Evolutionary conservation across 1,140 invertebrate genomes (phyloP), one percentile per base, ranked within the genome.

Genomic region (Lucilia sericata): DNA sequence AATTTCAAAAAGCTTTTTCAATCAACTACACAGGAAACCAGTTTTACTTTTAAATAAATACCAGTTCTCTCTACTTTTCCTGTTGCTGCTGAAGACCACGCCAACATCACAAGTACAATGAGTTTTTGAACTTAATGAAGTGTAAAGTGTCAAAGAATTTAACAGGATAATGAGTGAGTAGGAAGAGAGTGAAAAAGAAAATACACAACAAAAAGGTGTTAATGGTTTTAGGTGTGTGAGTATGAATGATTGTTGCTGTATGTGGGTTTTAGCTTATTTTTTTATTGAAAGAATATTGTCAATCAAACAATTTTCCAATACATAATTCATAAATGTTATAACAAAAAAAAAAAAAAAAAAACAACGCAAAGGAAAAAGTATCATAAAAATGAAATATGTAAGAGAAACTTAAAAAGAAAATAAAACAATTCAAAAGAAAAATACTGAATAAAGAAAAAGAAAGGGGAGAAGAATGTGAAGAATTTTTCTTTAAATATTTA

Each of bases 261-360:
- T 30, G 25, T 30, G 42, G 42, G 42, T 42, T 42, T 42, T 42
- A 42, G 42, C 42, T 42, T 42, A 2, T 30, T 30, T 30, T 42
- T 42, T 7, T 55, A 12, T 55, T 55, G 13, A 55, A 13, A 55
- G 51, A 55, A 55, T 17, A 55, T 55, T 55, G 51, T 55, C 51
- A 55, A 55, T 55, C 51, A 55, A 55, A n/a, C 51, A 55, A 55
- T 55, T 55, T 55, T 55, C 51, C 51, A 55, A 55, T 55, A 55
- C 17, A 55, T 17, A 55, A 55, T n/a, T 55, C 12, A 55, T 17
- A 55, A 55, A 55, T 55, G 51, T 14, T 4, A 55, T n/a, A 55
- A 30, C 3, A 30, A 30, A 55, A 55, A n/a, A 12, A 14, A 7
- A 17, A 55, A 12, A 42, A 42, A n/a, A n/a, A n/a, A n/a, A n/a